Percentiles rank a stretch among this genome's conserved stretches.
Conservation (phyloP, 2,888 invertebrate species). For the Erynnis tages region DNA sequence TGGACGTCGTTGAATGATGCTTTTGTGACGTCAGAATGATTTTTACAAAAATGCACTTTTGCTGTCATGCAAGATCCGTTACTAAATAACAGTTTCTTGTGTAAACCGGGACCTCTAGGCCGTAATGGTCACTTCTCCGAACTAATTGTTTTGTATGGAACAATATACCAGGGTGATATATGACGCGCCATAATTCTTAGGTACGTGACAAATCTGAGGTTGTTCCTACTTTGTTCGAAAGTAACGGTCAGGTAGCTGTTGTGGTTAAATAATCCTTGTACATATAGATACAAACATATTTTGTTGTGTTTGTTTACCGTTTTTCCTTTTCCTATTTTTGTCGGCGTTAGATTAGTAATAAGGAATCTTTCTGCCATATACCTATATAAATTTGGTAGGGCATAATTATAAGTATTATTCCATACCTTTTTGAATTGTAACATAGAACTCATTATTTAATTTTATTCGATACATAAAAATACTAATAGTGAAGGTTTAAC, state of each 20-base stretch:
- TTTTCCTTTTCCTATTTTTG: too few species aligned
- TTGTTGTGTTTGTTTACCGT: background rate
- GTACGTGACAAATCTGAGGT: conserved; percentile 72
- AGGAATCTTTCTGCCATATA: too few species aligned
- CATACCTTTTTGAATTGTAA: too few species aligned
- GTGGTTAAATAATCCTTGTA: conserved; percentile 41
- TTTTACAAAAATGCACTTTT: conserved; percentile 74
- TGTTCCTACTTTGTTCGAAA: conserved; percentile 50
- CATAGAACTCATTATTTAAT: too few species aligned
- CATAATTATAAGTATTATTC: too few species aligned
- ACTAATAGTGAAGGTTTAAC: too few species aligned
- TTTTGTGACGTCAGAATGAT: conserved; percentile 71
- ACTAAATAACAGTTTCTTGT: conserved; percentile 68
- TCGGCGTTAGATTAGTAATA: too few species aligned
- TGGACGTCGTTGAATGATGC: conserved; percentile 47
- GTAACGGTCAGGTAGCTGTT: conserved; percentile 49
- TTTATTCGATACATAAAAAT: too few species aligned
- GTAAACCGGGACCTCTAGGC: conserved; percentile 74
- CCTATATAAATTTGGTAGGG: too few species aligned
- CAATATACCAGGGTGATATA: conserved; percentile 67
- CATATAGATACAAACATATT: background rate
- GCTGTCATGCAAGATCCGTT: conserved; percentile 61
- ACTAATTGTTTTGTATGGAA: conserved; percentile 58
- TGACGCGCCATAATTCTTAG: conserved; percentile 58
- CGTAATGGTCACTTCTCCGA: conserved; percentile 58